Conservation (phyloP, 2,113 vertebrate species). For the Pseudonaja textilis region DNA sequence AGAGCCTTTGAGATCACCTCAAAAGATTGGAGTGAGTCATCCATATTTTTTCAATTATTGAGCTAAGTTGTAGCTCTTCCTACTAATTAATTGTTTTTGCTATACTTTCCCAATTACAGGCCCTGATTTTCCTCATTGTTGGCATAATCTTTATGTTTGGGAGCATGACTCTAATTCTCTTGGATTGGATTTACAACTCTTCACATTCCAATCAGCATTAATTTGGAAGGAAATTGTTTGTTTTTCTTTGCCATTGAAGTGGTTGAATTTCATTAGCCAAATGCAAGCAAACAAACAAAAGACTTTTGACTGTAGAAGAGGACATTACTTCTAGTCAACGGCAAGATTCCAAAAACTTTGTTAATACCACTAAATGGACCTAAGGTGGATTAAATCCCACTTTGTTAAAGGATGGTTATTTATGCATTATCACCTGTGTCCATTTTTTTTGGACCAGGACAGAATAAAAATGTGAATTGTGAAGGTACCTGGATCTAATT, state of each 20-base stretch:
- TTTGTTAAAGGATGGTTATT: slow-evolving; percentile 52
- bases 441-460: slow-evolving; percentile 49
- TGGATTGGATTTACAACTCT: slow-evolving; percentile 93
- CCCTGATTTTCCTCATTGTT: slow-evolving; percentile 82
- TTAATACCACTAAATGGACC: slow-evolving; percentile 52
- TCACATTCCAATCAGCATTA: slow-evolving; percentile 75
- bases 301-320: slow-evolving; percentile 44
- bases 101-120: slow-evolving; percentile 71
- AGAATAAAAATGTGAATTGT: slow-evolving; percentile 46
- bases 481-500: slow-evolving; percentile 35
- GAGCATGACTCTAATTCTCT: slow-evolving; percentile 90
- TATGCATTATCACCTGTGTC: slow-evolving; percentile 57
- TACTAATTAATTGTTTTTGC: slow-evolving; percentile 26
- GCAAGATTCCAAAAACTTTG: slow-evolving; percentile 66
- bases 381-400: slow-evolving; percentile 41
- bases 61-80: neutral
- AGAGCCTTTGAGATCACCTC: slow-evolving; percentile 80
- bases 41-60: neutral
- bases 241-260: slow-evolving; percentile 36
- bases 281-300: slow-evolving; percentile 7
- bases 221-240: slow-evolving; percentile 40
- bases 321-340: slow-evolving; percentile 58
- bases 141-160: slow-evolving; percentile 92
- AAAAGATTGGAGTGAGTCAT: slow-evolving; percentile 89
- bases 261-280: slow-evolving; percentile 51